Evolutionary conservation across 92 coral and sea anemone genomes (phyloP).

Genomic region (Palythoa grandiflora): DNA sequence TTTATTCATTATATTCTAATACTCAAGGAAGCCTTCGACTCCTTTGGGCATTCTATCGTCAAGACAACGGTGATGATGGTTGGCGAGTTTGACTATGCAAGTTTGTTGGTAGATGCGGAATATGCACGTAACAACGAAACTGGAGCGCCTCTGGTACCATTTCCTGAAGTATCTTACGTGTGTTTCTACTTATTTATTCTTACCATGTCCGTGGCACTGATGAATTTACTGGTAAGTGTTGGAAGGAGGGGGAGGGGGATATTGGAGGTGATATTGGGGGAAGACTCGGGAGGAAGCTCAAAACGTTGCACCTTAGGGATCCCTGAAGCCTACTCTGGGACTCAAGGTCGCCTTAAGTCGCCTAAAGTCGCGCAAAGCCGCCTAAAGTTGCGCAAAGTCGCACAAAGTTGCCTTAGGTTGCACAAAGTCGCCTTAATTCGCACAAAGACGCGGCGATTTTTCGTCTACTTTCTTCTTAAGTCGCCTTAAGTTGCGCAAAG

Average conservation of each 20-base stretch:
- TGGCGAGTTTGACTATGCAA: slow-evolving; percentile 85
- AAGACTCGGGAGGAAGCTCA: too few relatives aligned
- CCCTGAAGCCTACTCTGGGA: too few relatives aligned
- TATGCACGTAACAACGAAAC: slow-evolving; percentile 30
- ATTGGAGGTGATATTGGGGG: background rate
- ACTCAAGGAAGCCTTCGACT: slow-evolving; percentile 69
- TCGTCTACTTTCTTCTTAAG: too few relatives aligned
- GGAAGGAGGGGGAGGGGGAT: too few relatives aligned
- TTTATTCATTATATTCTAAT: background rate
- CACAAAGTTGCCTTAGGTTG: too few relatives aligned
- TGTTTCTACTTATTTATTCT: slow-evolving; percentile 73
- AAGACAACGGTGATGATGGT: slow-evolving; percentile 90
- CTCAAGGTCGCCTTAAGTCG: too few relatives aligned
- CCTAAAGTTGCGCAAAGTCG: too few relatives aligned
- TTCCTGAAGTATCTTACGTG: slow-evolving; percentile 63
- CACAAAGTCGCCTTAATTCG: too few relatives aligned
- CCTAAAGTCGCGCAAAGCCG: too few relatives aligned
- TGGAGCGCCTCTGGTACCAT: slow-evolving; percentile 71
- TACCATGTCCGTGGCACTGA: slow-evolving; percentile 83
- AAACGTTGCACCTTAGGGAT: too few relatives aligned
- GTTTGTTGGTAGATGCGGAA: slow-evolving; percentile 63
- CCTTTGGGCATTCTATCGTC: slow-evolving; percentile 63
- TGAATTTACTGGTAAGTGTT: slow-evolving; percentile 81
- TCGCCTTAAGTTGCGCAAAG: too few relatives aligned
- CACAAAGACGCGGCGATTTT: too few relatives aligned